Evolutionary conservation across 2,797 vertebrate species (phyloP).

Genomic region (Phyllotis vaccarum): DNA sequence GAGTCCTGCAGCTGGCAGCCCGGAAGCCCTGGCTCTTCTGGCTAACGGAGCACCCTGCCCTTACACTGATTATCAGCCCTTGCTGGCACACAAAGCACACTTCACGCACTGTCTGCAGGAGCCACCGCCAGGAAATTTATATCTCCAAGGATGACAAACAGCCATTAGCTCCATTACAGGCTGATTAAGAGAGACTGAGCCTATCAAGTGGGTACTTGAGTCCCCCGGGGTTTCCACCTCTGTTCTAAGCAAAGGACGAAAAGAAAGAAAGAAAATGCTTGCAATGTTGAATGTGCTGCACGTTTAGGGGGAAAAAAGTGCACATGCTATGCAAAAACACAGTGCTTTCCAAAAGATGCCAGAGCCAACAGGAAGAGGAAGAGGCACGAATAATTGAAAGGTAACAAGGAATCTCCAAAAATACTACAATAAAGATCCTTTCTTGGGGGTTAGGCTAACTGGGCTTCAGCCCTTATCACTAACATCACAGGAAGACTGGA

Average conservation of each 20-base stretch:
- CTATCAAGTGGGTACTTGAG: conserved; percentile 90
- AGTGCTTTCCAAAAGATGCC: conserved; percentile 70
- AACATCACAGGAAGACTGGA: conserved; percentile 63
- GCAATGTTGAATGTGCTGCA: conserved; percentile 76
- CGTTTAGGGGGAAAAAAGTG: conserved; percentile 75
- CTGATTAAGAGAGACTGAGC: conserved; percentile 89
- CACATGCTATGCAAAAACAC: conserved; percentile 62
- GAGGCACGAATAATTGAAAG: conserved; percentile 57
- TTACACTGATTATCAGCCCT: conserved; percentile 88
- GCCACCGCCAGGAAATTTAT: conserved; percentile 91
- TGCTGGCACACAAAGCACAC: conserved; percentile 87
- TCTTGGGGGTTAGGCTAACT: conserved; percentile 18
- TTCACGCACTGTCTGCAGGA: conserved; percentile 89
- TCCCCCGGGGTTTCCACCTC: conserved; percentile 88
- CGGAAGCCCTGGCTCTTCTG: conserved; percentile 85
- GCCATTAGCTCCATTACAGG: conserved; percentile 93
- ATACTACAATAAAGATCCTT: background rate
- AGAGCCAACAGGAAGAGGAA: conserved; percentile 68
- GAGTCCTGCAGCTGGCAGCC: conserved; percentile 87
- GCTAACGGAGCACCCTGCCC: conserved; percentile 87
- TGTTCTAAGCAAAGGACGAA: conserved; percentile 81
- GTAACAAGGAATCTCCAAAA: conserved; percentile 59
- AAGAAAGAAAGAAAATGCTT: conserved; percentile 74
- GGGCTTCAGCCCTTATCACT: conserved; percentile 16
- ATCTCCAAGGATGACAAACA: conserved; percentile 93